Conservation (phyloP, 2,888 invertebrate genomes). For the Morpho helenor region DNA sequence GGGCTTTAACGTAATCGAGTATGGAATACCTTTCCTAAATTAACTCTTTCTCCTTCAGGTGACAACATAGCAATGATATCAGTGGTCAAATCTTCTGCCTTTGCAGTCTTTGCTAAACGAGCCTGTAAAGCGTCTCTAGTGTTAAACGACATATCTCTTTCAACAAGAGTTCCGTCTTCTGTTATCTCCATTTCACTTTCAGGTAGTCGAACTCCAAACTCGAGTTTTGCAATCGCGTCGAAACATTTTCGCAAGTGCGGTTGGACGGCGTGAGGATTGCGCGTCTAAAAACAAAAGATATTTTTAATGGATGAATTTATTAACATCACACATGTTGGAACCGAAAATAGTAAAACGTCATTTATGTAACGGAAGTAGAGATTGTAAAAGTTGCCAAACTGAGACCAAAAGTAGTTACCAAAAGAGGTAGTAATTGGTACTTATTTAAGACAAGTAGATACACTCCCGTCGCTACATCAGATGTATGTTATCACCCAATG, state of each 20-base stretch:
- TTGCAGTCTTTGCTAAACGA: constrained; percentile 56
- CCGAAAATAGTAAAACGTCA: too few species aligned
- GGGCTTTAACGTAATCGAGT: too few species aligned
- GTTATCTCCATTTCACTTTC: constrained; percentile 74
- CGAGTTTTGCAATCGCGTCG: constrained; percentile 88
- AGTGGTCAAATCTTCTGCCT: constrained; percentile 81
- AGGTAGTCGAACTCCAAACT: constrained; percentile 83
- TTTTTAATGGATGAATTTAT: not conserved
- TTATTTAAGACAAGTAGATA: too few species aligned
- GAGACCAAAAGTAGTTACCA: too few species aligned
- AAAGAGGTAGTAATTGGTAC: too few species aligned
- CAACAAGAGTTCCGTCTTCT: constrained; percentile 69
- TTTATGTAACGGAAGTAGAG: too few species aligned
- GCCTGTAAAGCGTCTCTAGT: constrained; percentile 64
- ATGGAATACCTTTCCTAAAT: constrained; percentile 82
- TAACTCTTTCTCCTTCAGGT: constrained; percentile 91
- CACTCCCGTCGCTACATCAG: too few species aligned
- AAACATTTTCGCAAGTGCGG: constrained; percentile 95
- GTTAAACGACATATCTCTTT: constrained; percentile 64
- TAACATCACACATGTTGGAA: too few species aligned
- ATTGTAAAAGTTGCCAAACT: too few species aligned
- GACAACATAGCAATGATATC: constrained; percentile 94
- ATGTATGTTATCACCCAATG: too few species aligned
- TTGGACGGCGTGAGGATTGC: constrained; percentile 93
- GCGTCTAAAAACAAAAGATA: constrained; percentile 71